A percentile compares a stretch with the other conserved stretches of the same genome.
These are phyloP conservation scores for Neoitamus cyanurus DNA, from an alignment of 2,888 invertebrate genomes.

Conservation along the genomic window DNA sequence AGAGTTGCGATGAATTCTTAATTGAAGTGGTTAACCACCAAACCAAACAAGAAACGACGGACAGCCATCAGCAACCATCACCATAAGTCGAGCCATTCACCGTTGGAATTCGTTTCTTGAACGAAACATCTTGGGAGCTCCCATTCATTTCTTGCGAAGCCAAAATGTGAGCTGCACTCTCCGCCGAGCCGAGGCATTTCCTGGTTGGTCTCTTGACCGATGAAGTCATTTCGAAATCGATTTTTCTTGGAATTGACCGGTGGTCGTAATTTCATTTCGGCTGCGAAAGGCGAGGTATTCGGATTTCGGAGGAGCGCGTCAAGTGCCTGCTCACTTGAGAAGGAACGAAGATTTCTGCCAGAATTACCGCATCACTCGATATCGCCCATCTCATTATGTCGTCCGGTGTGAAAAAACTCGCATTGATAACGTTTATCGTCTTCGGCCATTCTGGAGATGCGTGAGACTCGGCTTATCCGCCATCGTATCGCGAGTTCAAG, in stretches of 20 bases:
- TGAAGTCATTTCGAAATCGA: background rate
- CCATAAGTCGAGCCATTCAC: background rate
- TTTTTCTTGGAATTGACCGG: background rate
- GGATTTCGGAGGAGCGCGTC: background rate
- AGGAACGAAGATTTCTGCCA: background rate
- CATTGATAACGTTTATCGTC: background rate
- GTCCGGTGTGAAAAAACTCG: background rate
- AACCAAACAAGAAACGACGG: background rate
- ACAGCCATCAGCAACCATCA: background rate
- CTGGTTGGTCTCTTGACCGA: background rate
- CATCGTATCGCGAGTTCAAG: background rate
- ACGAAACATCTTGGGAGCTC: background rate
- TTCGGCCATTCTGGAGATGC: background rate
- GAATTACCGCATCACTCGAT: background rate
- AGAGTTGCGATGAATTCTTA: background rate
- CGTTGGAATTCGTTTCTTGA: background rate
- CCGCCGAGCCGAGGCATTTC: background rate
- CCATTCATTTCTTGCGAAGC: background rate
- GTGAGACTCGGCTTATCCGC: background rate
- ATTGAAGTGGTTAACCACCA: slow-evolving; percentile 5
- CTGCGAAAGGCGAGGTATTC: too few relatives aligned
- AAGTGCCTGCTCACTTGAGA: background rate
- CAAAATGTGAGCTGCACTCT: background rate
- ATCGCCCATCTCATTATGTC: background rate
- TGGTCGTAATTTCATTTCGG: background rate